Base-by-base conservation (phyloP, 1,140 invertebrate genomes). In the Drosophila pallidifrons region DNA sequence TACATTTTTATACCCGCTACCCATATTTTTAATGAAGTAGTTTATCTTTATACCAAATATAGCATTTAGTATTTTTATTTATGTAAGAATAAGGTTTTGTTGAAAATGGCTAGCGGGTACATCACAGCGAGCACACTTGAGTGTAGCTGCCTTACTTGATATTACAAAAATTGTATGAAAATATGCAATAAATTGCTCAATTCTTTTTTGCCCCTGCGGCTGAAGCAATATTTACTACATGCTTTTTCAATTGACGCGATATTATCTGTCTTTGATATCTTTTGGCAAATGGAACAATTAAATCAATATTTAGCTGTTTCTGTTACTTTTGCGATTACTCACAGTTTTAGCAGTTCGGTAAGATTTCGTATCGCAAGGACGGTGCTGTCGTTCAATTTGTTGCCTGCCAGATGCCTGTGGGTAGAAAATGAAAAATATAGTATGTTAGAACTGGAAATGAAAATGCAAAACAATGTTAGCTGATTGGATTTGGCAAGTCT, bases 351-450 rank as follows among this genome's bases (percentile, higher is more conserved):
- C 54, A 93, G 77, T 72, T 92, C 79, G 35, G 93, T 78, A 59
- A 94, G 88, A 89, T 93, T 93, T 11, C 92, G 93, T 78, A 94
- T 94, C 57, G 85, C 79, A 52, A 93, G 77, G 32, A 94, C 92
- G 2, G 82, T 77, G 65, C 94, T 94, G 89, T 94, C 94, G 47
- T 94, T 94, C 59, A 94, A 85, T 78, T 94, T 94, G 70, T 94
- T 93, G 67, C 93, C 93, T 65, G 93, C 94, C 70, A 95, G 87
- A 79, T 93, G 92, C 35, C 93, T 91, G 68, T 77, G 20, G 60
- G 35, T 30, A 10, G 32, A 16, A 83, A 54, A 74, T 3, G 91
- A 92, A 16, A 64, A 91, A 25, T 25, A 25, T 25, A 25, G 20
- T 25, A 25, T 25, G 3, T 25, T 90, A 30, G 81, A 91, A 77